Percentiles rank a stretch among this genome's conserved stretches.
phyloP scores from a whole-genome alignment of 2,113 vertebrate genomes.

The Amblyopsis rosae region DNA sequence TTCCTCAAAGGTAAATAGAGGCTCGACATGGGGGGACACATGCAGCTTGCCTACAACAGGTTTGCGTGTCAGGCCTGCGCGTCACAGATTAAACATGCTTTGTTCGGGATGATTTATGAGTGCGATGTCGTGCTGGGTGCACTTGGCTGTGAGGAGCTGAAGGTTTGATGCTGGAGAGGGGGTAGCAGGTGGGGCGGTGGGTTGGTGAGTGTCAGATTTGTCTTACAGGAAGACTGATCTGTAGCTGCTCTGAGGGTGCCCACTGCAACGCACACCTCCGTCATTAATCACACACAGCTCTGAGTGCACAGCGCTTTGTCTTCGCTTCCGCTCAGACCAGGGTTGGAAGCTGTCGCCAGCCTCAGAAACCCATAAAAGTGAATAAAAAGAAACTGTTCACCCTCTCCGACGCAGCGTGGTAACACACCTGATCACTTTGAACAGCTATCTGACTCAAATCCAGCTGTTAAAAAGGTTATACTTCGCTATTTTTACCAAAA shows the following conservation, averaged over 20 bases:
- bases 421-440: neutral
- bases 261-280: slow-evolving; percentile 69
- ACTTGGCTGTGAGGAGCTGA: slow-evolving; percentile 72
- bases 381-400: slow-evolving; percentile 24
- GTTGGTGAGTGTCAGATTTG: slow-evolving; percentile 75
- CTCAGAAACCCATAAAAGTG: slow-evolving; percentile 48
- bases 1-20: slow-evolving; percentile 75
- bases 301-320: slow-evolving; percentile 63
- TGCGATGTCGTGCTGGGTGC: slow-evolving; percentile 58
- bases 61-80: slow-evolving; percentile 68
- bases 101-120: slow-evolving; percentile 85
- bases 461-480: no score
- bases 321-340: slow-evolving; percentile 57
- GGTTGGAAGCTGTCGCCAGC: slow-evolving; percentile 61
- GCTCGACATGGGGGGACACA: slow-evolving; percentile 67
- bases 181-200: slow-evolving; percentile 66
- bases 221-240: slow-evolving; percentile 79
- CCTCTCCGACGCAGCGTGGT: slow-evolving; percentile 22
- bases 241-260: slow-evolving; percentile 71
- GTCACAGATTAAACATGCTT: slow-evolving; percentile 81
- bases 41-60: slow-evolving; percentile 68
- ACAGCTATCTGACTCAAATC: no score
- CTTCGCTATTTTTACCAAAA: no score
- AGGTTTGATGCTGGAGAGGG: slow-evolving; percentile 68
- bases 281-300: slow-evolving; percentile 76